Conservation (phyloP, 1,140 invertebrate genomes). For the Lepeophtheirus salmonis region DNA sequence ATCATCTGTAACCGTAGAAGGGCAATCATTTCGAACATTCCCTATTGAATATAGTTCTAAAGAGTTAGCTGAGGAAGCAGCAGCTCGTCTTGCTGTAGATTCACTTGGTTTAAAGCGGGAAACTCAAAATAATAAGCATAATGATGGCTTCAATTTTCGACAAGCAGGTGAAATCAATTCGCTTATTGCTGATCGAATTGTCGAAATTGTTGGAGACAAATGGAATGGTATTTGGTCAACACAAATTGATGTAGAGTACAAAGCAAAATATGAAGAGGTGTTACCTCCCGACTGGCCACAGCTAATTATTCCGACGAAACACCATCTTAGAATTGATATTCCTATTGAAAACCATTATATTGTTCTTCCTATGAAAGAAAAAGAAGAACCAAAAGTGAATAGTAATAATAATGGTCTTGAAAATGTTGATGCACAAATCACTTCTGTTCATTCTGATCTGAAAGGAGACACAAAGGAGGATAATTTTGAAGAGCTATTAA, state of each 20-base stretch:
- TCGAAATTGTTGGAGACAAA: conserved; percentile 32
- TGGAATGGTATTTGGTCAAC: conserved; percentile 31
- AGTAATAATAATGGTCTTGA: no score
- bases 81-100: conserved; percentile 33
- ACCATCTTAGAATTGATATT: neutral
- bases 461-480: no score
- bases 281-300: conserved; percentile 35
- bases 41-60: conserved; percentile 34
- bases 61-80: conserved; percentile 33
- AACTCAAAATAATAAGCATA: neutral
- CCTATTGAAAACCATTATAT: neutral
- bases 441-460: no score
- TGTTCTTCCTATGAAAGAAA: neutral
- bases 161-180: neutral
- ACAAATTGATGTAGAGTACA: conserved; percentile 27
- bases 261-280: conserved; percentile 32
- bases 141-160: neutral
- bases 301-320: conserved; percentile 24
- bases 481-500: no score
- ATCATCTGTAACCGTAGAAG: conserved; percentile 25
- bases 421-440: no score
- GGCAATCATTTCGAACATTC: conserved; percentile 34
- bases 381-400: no score
- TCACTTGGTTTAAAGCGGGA: neutral
- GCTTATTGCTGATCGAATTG: conserved; percentile 25